Base-by-base conservation (phyloP, 2,797 vertebrate genomes). In the Smutsia gigantea region DNA sequence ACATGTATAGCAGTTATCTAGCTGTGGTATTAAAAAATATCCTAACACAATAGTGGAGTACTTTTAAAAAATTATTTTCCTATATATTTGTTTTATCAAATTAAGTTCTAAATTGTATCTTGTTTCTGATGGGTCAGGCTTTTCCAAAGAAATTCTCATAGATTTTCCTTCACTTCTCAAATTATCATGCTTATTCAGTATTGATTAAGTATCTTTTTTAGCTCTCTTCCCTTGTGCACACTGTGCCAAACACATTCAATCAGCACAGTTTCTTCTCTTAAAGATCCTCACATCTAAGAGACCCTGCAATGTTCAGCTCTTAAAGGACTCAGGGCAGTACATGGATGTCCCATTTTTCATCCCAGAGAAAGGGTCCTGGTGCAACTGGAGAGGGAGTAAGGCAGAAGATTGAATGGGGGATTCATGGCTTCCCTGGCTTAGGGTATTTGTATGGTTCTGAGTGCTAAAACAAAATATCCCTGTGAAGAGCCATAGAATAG, bases 101-200 rank as follows among this genome's bases (percentile, higher is more conserved):
- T 94, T 91, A 97, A 91, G 79, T 59, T 93, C 57, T 81, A 96
- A 95, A 55, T 92, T 92, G 87, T 96, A 68, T 39, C 82, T 93
- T 94, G 31, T 91, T 97, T 97, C 90, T 97, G 94, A 97, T 96
- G 83, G 79, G 75, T 97, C 86, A 95, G 86, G 74, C n/a, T 93
- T 96, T 97, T 95, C 61, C 84, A 74, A 95, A 96, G 85, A 95
- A 90, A 96, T 97, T 71, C 61, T 75, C 51, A 97, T 96, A 94
- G 88, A 96, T 98, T 98, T 96, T 90, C 94, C 29, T 96, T 97
- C 90, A 95, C 19, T 6, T 82, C 64, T 96, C 92, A 97, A 97
- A 95, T 97, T 95, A 94, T 95, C 82, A 94, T 88, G 82, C 42
- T 37, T 71, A 93, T 77, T 97, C 68, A 86, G 53, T 94, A 96